Percentiles rank a stretch among this genome's conserved stretches.
These are phyloP conservation scores for Psettodes erumei DNA, from an alignment of 2,113 vertebrate species.

Conservation along the genomic window DNA sequence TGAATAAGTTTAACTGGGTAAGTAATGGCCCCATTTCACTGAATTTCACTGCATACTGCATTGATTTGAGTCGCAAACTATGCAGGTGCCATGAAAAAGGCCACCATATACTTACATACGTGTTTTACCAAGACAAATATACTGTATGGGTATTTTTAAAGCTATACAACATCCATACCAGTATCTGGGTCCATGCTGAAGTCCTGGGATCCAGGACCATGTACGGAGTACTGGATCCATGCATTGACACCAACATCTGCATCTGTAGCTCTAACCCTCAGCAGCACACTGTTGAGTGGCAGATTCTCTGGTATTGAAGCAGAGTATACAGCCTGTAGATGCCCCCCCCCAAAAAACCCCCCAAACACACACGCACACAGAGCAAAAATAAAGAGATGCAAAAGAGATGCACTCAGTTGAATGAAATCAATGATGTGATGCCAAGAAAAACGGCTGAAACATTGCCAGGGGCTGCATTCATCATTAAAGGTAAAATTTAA, in stretches of 20 bases:
- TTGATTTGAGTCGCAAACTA: background rate
- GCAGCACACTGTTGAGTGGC: slow-evolving; percentile 86
- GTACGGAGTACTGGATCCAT: slow-evolving; percentile 90
- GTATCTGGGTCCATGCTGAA: slow-evolving; percentile 92
- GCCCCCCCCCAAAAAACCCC: slow-evolving; percentile 22
- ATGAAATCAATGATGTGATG: too few relatives aligned
- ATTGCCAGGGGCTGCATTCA: background rate
- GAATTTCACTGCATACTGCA: background rate
- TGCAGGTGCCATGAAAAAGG: background rate
- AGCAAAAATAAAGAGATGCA: background rate
- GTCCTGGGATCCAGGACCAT: slow-evolving; percentile 88
- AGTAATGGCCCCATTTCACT: background rate
- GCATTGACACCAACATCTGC: slow-evolving; percentile 90
- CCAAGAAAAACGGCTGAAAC: background rate
- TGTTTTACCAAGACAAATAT: background rate
- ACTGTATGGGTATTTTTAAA: background rate
- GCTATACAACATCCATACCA: slow-evolving; percentile 76
- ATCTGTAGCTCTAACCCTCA: slow-evolving; percentile 89
- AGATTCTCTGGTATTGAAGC: slow-evolving; percentile 90
- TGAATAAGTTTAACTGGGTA: background rate
- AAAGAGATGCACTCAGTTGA: background rate
- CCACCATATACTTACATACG: background rate
- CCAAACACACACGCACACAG: slow-evolving; percentile 20
- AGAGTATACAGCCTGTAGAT: slow-evolving; percentile 86
- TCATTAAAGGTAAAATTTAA: too few relatives aligned